Conservation (phyloP, 2,888 invertebrate species). For the Erebia palarica region DNA sequence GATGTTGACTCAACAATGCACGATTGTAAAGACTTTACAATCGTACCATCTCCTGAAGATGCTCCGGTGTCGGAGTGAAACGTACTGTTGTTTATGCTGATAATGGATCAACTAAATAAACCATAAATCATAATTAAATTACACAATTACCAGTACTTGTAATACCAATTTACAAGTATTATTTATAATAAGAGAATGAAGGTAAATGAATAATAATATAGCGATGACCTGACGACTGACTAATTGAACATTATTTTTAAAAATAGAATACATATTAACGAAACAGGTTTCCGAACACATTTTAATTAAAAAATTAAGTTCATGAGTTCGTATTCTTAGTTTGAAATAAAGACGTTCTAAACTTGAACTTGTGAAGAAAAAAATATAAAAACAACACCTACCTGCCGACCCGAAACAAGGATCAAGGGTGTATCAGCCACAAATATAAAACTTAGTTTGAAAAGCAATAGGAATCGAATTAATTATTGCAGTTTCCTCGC, state of each 20-base stretch:
- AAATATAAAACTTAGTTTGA: neutral
- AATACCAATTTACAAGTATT: too few relatives aligned
- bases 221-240: too few relatives aligned
- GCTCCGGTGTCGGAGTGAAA: too few relatives aligned
- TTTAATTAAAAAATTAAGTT: neutral
- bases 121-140: too few relatives aligned
- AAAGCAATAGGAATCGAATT: neutral
- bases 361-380: constrained; percentile 24
- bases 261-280: neutral
- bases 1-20: too few relatives aligned
- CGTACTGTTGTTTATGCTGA: too few relatives aligned
- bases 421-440: constrained; percentile 9
- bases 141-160: too few relatives aligned
- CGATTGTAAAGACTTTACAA: too few relatives aligned
- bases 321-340: neutral
- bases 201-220: too few relatives aligned
- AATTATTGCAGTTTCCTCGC: constrained; percentile 5
- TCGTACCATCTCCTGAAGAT: too few relatives aligned
- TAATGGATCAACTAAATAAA: too few relatives aligned
- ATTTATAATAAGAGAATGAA: too few relatives aligned
- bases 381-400: constrained; percentile 36
- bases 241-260: neutral
- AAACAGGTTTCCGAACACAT: neutral
- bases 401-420: constrained; percentile 29
- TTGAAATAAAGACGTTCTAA: constrained; percentile 26